Evolutionary conservation across 2,797 vertebrate species (phyloP), one percentile per base, ranked within the genome.

Genomic region (Botia kubotai): DNA sequence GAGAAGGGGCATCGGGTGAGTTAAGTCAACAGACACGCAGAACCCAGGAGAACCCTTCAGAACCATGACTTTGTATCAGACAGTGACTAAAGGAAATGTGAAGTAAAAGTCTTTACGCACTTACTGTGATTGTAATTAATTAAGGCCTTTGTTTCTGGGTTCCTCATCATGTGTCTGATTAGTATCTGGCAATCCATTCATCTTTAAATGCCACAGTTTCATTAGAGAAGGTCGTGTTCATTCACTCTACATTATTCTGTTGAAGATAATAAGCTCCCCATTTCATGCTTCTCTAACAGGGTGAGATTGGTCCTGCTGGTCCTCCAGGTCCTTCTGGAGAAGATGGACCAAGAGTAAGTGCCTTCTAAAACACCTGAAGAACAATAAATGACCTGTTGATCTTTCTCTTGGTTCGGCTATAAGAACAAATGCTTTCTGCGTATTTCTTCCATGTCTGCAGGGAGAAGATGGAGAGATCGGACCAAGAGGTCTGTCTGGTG

Each of bases 401-500:
- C 0, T 4, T 14, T 53, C 6, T 1, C 36, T 23, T 62, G 7
- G 16, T 72, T 53, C 1, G n/a, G 0, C 3, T 19, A 10, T 46
- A 29, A 29, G 1, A 16, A 39, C n/a, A 48, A 60, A 4, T 33
- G 2, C 6, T 48, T 72, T 65, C 4, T n/a, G 12, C 36, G 6
- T 6, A 7, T 16, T 29, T 2, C 29, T 75, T 65, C 68, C 33
- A 81, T 33, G 0, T 79, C 58, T 69, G 23, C 79, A 99, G 98
- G 97, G 98, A 88, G 97, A 99, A 93, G 98, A 99, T 84, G 98
- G 98, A 86, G 98, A 99, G 91, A 94, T 98, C 63, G 98, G 98
- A 78, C 98, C 96, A 76, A 91, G 98, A 90, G 98, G 98, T 85
- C 94, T 99, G 86, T 95, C 98, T 87, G 98, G 98, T 90, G 98